Base-by-base conservation (phyloP, 2,888 invertebrate species). In the Cordilura impudica region DNA sequence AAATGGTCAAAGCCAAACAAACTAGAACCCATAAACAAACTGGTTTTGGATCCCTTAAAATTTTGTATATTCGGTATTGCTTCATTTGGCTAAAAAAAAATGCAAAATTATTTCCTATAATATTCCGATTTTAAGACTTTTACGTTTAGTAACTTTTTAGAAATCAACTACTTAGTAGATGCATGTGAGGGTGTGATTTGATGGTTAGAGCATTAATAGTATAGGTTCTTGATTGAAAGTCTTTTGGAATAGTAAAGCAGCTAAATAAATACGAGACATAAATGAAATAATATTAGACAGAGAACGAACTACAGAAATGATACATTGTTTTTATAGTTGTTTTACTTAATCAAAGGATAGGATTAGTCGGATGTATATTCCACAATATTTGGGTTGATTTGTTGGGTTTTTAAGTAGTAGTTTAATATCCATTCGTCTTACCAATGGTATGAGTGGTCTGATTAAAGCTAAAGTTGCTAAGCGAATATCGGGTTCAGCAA, bases 11-110 rank as follows among this genome's bases (percentile, higher is more conserved):
- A 87, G 4, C 86, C 86, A 58, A 89, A 90, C 2, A 89, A 75
- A 4, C 88, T 84, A 3, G 90, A 90, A 8, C 89, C 90, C 87
- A 87, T 89, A 61, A 91, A 91, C 49, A 92, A 90, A 82, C 91
- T 92, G 12, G 91, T 90, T 12, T 92, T 92, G 2, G 92, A 91
- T 8, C 93, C 92, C n/a, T 93, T 93, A 0, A 92, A 91, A 2
- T 85, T 83, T 21, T 92, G 91, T 1, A 89, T 83, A 81, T 84
- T 87, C n/a, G 89, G 86, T 67, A 92, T 91, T 8, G 84, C 85
- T 85, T 90, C 90, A 81, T 89, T 90, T 56, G 89, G 88, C 88
- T 90, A 83, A 71, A 84, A 87, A 35, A 21, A 45, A 35, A 78
- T 51, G n/a, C 16, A 67, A 71, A 31, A n/a, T 31, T 19, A 26